Evolutionary conservation across 2,797 vertebrate genomes (phyloP).

Genomic region (Acrocephalus scirpaceus): DNA sequence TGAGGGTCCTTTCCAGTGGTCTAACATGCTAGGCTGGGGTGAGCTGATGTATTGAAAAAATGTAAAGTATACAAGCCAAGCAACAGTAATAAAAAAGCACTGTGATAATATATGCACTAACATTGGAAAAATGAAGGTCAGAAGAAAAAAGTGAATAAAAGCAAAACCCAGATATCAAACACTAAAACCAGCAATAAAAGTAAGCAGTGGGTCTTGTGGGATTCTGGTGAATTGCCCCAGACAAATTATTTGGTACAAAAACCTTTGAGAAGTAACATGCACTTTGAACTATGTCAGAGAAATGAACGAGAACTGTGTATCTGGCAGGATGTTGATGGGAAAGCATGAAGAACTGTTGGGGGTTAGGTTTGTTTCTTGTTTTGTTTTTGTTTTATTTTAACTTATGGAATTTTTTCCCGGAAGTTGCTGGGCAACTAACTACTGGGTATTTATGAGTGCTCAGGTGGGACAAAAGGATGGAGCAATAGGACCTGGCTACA

Average conservation of each 20-base stretch:
- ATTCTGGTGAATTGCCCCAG: background rate
- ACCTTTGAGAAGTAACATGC: background rate
- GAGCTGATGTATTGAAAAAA: background rate
- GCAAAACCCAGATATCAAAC: background rate
- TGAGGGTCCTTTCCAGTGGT: background rate
- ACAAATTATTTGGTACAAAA: background rate
- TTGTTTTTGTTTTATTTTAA: no score
- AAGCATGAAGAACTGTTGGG: background rate
- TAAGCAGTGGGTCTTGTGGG: background rate
- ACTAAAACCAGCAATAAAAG: background rate
- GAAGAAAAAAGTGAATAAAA: background rate
- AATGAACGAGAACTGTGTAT: background rate
- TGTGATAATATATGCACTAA: background rate
- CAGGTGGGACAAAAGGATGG: no score
- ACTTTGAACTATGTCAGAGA: background rate
- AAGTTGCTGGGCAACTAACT: no score
- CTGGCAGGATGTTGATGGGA: background rate
- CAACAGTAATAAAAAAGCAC: background rate
- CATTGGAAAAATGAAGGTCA: background rate
- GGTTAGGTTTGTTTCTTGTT: no score
- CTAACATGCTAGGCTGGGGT: background rate
- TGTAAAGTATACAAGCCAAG: background rate
- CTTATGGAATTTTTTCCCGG: no score
- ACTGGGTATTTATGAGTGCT: no score
- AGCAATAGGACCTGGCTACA: no score